Base-by-base conservation (phyloP, 35 echinoderm and acorn worm genomes). In the Heliocidaris erythrogramma region DNA sequence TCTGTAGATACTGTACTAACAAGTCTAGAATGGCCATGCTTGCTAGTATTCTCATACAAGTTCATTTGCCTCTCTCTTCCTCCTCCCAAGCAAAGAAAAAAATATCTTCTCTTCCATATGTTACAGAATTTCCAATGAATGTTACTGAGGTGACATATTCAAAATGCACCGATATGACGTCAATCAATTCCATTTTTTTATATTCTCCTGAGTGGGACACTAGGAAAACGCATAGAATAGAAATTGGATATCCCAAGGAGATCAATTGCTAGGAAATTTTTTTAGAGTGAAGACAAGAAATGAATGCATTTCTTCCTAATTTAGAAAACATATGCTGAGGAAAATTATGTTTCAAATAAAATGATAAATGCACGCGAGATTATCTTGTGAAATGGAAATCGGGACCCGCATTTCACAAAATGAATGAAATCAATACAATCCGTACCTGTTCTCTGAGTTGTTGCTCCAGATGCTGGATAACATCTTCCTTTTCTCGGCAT, bases 401-500 rank as follows among this genome's bases (percentile, higher is more conserved):
- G 5, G 6, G 60, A 17, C 35, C 35, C 24, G 4, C 16, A 24
- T 69, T 69, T 69, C 21, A 69, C 6, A 69, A 18, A 69, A 78
- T 78, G 65, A 78, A 27, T n/a, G 27, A 42, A 2, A 13, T 89
- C 11, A 89, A 42, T 27, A 2, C 13, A 16, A 12, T 92, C 49
- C 47, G 17, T 59, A 92, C 91, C 91, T 92, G 91, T 92, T 92
- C 91, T 7, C 49, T 14, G 13, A 92, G 91, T 30, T 92, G 91
- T 59, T 92, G 48, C 13, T 92, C 91, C 32, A 92, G 91, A 48
- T 92, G 91, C 49, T 92, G 91, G 7, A 92, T 92, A 12, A 92
- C 27, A 13, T 92, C 91, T 59, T 92, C 91, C 49, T 92, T 92
- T 24, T 92, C 91, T 59, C 91, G 14, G 30, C 91, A 92, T 27